Evolutionary conservation across 2,113 vertebrate species (phyloP), one percentile per base, ranked within the genome.

Genomic region (Gadus chalcogrammus): DNA sequence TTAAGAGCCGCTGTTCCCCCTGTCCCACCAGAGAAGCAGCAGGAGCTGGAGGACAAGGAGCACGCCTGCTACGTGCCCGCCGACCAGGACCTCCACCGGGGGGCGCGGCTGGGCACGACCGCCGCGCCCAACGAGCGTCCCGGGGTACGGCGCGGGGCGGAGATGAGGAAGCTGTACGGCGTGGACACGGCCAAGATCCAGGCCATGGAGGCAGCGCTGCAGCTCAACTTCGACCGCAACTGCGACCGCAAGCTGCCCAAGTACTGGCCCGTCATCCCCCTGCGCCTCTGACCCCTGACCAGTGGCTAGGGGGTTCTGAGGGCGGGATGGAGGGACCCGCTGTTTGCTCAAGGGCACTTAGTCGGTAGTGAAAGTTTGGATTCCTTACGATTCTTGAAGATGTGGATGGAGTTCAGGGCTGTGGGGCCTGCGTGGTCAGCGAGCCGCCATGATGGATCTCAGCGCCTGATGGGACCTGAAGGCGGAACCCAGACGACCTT

Each of bases 191-290:
- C 90, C 67, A 96, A 95, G 90, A 95, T 98, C 81, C 89, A 93
- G 84, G 97, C 94, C 58, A 98, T 98, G 95, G 97, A 99, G 89
- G 82, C 96, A 0, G 94, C 95, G 0, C 91, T 99, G 91, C 97
- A 98, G 83, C 95, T 99, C 65, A 88, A 77, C 15, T 99, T 99
- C 28, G 93, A 98, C 80, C 92, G 93, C 27, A 94, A 94, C 81
- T 96, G 95, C 77, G 96, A 98, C 91, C 86, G 84, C 79, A 96
- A 96, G 72, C 94, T 93, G 80, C 95, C 96, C 16, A 98, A 95
- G 74, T 98, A 96, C 85, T 97, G 97, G 97, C 97, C 96, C 0
- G 95, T 99, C 65, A 98, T 98, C 71, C 96, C 96, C 0, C 92
- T 98, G 52, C 96, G 94, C 65, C 90, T 99, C 42, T 97, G 82